Percentiles rank a stretch among this genome's conserved stretches.
Conservation (phyloP, 2,797 vertebrate genomes). For the Sebastes glaucus region DNA sequence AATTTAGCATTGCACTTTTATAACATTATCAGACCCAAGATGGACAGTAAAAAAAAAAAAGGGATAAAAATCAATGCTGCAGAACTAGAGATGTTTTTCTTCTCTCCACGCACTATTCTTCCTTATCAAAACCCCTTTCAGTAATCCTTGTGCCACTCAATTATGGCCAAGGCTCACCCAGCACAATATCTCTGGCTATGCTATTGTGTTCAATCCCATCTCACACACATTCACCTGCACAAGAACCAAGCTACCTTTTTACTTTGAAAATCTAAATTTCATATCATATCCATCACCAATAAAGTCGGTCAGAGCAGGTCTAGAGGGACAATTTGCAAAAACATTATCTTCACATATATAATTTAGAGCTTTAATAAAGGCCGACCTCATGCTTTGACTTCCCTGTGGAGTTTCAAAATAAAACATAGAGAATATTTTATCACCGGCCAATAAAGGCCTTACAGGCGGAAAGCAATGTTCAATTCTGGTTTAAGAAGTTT, state of each 20-base stretch:
- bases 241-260: background rate
- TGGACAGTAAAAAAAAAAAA: too few species aligned
- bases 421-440: background rate
- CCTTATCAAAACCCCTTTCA: background rate
- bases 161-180: background rate
- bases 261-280: background rate
- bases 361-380: background rate
- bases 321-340: background rate
- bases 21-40: too few species aligned
- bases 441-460: background rate
- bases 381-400: background rate
- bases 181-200: background rate
- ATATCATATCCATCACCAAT: background rate
- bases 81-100: too few species aligned
- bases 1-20: too few species aligned
- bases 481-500: background rate
- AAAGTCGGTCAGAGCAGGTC: background rate
- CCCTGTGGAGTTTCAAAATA: background rate
- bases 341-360: background rate
- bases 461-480: background rate
- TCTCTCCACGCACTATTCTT: rapidly evolving
- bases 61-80: too few species aligned
- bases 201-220: background rate
- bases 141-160: background rate
- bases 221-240: background rate